phyloP scores from a whole-genome alignment of 2,888 invertebrate species.

The Encarsia formosa region DNA sequence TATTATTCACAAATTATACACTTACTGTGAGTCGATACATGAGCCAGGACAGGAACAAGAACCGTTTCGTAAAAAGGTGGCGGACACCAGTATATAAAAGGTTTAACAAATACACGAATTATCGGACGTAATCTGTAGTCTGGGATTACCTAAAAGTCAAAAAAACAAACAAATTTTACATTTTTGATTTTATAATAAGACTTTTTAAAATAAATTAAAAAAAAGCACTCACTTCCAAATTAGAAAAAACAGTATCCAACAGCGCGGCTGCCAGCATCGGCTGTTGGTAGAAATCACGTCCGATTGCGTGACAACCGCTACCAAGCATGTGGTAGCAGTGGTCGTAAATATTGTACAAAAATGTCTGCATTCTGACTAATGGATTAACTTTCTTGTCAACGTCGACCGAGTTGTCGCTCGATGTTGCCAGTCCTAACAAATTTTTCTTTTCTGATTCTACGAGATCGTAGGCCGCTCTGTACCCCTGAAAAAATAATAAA shows the following conservation, averaged over 20 bases:
- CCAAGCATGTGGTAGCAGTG: conserved; percentile 77
- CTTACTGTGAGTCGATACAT: conserved; percentile 76
- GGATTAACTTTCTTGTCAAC: conserved; percentile 56
- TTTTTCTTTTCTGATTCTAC: conserved; percentile 73
- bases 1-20: conserved; percentile 31
- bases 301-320: conserved; percentile 58
- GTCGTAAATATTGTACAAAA: conserved; percentile 74
- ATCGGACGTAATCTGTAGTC: conserved; percentile 81
- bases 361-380: conserved; percentile 79
- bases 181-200: background rate
- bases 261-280: conserved; percentile 73
- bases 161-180: conserved; percentile 4
- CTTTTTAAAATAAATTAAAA: background rate
- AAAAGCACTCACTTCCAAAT: conserved; percentile 56
- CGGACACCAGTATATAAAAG: conserved; percentile 82
- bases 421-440: conserved; percentile 60
- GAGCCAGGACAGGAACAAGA: conserved; percentile 73
- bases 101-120: conserved; percentile 79
- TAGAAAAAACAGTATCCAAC: conserved; percentile 66
- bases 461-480: conserved; percentile 67
- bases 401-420: conserved; percentile 44
- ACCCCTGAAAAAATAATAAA: conserved; percentile 52
- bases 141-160: conserved; percentile 62
- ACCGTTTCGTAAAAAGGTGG: conserved; percentile 73
- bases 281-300: conserved; percentile 78